Evolutionary conservation across 2,888 invertebrate species (phyloP).

Genomic region (Xanthia togata): DNA sequence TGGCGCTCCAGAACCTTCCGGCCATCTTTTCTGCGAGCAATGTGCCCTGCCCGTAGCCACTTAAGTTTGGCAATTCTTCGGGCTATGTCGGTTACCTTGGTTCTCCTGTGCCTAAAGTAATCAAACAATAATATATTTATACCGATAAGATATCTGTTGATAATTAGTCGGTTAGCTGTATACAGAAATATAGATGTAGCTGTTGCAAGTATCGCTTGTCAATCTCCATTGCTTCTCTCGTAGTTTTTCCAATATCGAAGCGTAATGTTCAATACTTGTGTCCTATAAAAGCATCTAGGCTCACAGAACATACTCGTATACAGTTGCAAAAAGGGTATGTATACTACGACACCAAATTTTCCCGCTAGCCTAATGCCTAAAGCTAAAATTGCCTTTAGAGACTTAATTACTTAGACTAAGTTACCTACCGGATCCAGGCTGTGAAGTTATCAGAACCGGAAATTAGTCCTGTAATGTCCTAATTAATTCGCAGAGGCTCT

Average conservation of each 20-base stretch:
- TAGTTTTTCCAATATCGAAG: neutral
- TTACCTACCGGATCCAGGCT: neutral
- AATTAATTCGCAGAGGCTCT: conserved; percentile 3
- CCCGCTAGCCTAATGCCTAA: no score
- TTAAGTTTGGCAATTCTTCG: no score
- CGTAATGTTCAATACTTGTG: neutral
- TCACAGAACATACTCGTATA: neutral
- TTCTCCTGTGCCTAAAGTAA: no score
- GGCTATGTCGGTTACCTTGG: no score
- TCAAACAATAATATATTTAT: neutral
- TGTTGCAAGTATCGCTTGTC: neutral
- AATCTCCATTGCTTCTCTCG: neutral
- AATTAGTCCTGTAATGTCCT: neutral
- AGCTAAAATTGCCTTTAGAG: conserved; percentile 2
- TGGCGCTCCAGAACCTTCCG: no score
- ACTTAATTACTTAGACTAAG: neutral
- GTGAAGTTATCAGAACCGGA: neutral
- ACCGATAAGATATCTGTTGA: neutral
- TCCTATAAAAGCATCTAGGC: neutral
- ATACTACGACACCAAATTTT: neutral
- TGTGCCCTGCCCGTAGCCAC: no score
- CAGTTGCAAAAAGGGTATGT: neutral
- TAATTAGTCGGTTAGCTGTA: neutral
- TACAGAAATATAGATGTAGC: neutral
- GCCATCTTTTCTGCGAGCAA: no score